A percentile compares a stretch with the other conserved stretches of the same genome.
Conservation (phyloP, 2,113 vertebrate species). For the Dendrocopos noguchii region DNA sequence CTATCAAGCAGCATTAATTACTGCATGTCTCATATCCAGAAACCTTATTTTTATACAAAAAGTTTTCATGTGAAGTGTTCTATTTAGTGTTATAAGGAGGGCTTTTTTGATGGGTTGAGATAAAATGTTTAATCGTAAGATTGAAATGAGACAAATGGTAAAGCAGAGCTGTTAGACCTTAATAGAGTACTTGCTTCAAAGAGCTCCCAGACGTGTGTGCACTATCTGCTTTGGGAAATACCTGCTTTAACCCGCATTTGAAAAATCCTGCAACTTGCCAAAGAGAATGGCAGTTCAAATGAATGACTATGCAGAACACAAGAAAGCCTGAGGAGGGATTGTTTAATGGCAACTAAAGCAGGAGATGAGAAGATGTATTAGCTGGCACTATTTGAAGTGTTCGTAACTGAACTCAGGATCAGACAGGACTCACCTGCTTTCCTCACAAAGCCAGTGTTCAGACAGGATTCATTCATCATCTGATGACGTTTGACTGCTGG, state of each 20-base stretch:
- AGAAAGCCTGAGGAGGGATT: conserved; percentile 40
- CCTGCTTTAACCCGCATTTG: conserved; percentile 49
- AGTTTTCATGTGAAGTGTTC: conserved; percentile 33
- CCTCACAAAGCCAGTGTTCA: background rate
- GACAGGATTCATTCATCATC: conserved; percentile 5
- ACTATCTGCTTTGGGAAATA: conserved; percentile 65
- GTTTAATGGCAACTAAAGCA: background rate
- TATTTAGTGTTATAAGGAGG: background rate
- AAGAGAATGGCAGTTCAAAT: conserved; percentile 46
- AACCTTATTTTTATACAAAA: conserved; percentile 26
- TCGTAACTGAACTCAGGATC: background rate
- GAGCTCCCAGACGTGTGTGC: conserved; percentile 41
- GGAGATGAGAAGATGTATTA: background rate
- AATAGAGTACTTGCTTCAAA: conserved; percentile 46
- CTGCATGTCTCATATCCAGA: conserved; percentile 62
- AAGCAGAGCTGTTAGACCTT: conserved; percentile 28
- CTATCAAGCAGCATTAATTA: conserved; percentile 75
- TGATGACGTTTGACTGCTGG: background rate
- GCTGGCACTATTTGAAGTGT: background rate
- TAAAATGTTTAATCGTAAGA: conserved; percentile 60
- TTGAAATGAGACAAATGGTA: conserved; percentile 34
- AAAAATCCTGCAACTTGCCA: conserved; percentile 59
- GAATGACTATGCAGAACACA: background rate
- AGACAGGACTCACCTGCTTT: conserved; percentile 30
- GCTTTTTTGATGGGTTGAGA: conserved; percentile 37